Conservation (phyloP, 2,113 vertebrate species). For the Fulmarus glacialis region DNA sequence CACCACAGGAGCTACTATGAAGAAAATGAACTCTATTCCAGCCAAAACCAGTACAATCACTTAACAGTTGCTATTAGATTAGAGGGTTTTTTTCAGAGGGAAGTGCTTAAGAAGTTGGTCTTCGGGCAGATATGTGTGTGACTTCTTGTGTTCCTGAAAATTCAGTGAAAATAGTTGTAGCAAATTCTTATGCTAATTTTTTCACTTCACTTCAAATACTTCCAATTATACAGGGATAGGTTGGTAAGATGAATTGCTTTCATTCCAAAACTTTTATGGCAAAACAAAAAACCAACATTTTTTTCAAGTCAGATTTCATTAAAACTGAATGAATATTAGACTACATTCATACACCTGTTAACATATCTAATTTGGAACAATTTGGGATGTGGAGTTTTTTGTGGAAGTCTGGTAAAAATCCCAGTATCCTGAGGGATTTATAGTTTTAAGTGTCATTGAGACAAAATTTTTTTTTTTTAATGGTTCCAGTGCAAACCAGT, state of each 20-base stretch:
- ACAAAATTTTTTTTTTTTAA: not conserved
- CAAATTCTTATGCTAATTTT: not conserved
- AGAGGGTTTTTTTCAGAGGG: not conserved
- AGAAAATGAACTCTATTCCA: not conserved
- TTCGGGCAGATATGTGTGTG: fast-evolving
- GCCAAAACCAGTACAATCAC: not conserved
- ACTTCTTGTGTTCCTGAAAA: not conserved
- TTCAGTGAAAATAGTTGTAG: not conserved
- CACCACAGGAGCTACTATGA: not conserved
- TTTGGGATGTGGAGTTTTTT: fast-evolving
- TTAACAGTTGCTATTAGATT: not conserved
- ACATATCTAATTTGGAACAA: not conserved
- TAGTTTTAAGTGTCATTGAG: not conserved
- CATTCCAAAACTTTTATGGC: not conserved
- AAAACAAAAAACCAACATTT: not conserved
- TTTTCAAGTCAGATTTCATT: not conserved
- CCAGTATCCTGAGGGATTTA: not conserved
- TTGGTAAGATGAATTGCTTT: not conserved
- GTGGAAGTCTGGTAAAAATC: not conserved
- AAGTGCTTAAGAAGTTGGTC: not conserved
- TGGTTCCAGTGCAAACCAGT: not conserved
- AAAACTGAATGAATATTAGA: not conserved
- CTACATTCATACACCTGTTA: not conserved
- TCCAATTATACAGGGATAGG: not conserved
- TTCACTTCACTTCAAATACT: not conserved